Conservation (phyloP, 2,797 vertebrate genomes). For the Spinus olivaceus region DNA sequence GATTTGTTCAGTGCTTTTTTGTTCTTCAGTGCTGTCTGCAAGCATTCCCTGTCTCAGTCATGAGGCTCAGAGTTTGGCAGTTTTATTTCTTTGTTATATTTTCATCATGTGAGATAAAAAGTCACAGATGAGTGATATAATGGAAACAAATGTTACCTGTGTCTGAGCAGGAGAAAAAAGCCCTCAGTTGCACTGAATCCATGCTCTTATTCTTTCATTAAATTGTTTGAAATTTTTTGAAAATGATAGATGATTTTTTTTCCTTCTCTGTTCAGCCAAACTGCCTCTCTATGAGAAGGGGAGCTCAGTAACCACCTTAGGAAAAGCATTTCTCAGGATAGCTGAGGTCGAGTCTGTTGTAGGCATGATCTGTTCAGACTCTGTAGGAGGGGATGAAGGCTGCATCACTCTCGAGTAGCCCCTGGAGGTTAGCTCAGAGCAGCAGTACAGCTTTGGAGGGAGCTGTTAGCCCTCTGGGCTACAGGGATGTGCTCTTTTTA, state of each 20-base stretch:
- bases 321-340: slow-evolving; percentile 19
- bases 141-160: slow-evolving; percentile 68
- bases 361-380: not conserved
- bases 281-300: not conserved
- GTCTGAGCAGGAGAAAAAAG: slow-evolving; percentile 58
- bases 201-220: slow-evolving; percentile 22
- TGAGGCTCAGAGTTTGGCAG: slow-evolving; percentile 57
- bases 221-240: slow-evolving; percentile 35
- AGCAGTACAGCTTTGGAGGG: slow-evolving; percentile 64
- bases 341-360: not conserved
- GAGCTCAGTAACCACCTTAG: slow-evolving; percentile 32
- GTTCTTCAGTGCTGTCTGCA: slow-evolving; percentile 60
- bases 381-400: slow-evolving; percentile 34
- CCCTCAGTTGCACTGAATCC: not conserved
- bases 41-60: slow-evolving; percentile 55
- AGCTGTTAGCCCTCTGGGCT: slow-evolving; percentile 78
- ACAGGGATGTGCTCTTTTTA: slow-evolving; percentile 70
- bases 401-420: slow-evolving; percentile 53
- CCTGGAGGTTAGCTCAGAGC: slow-evolving; percentile 72
- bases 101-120: slow-evolving; percentile 70
- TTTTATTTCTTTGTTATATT: slow-evolving; percentile 70
- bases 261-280: not conserved
- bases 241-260: slow-evolving; percentile 31
- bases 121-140: slow-evolving; percentile 60
- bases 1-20: slow-evolving; percentile 67